Conservation (phyloP, 2,113 vertebrate species). For the Onychorhynchus coronatus region DNA sequence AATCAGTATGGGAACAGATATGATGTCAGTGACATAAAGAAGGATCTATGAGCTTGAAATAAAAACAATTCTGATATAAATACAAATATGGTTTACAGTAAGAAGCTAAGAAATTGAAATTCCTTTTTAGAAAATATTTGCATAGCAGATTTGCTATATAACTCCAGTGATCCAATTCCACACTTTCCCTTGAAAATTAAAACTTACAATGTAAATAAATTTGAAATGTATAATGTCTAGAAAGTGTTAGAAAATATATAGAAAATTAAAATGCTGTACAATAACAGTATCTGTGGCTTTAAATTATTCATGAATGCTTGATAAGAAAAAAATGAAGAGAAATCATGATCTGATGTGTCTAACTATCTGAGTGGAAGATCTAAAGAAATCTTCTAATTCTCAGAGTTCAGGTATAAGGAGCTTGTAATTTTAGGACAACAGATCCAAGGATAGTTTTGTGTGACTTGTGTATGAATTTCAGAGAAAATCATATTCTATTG, state of each 20-base stretch:
- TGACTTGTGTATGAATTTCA: neutral
- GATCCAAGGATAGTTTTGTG: neutral
- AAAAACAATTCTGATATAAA: neutral
- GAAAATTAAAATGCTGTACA: neutral
- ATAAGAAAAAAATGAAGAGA: neutral
- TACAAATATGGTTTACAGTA: neutral
- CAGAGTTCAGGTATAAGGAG: neutral
- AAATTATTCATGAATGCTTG: neutral
- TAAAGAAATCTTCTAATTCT: neutral
- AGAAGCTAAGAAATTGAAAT: neutral
- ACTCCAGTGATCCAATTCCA: neutral
- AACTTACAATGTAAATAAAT: fast-evolving
- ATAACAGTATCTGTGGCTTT: neutral
- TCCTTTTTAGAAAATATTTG: neutral
- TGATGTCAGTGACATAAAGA: neutral
- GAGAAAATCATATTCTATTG: neutral
- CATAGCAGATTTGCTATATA: neutral
- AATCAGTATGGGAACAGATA: neutral
- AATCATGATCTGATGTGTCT: neutral
- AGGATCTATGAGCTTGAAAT: neutral
- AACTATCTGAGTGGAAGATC: neutral
- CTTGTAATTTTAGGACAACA: neutral
- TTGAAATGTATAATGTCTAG: neutral
- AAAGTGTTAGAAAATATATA: neutral
- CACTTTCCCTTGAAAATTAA: neutral